Evolutionary conservation across 1,140 invertebrate genomes (phyloP), one percentile per base, ranked within the genome.

Genomic region (Drosophila nikananu): DNA sequence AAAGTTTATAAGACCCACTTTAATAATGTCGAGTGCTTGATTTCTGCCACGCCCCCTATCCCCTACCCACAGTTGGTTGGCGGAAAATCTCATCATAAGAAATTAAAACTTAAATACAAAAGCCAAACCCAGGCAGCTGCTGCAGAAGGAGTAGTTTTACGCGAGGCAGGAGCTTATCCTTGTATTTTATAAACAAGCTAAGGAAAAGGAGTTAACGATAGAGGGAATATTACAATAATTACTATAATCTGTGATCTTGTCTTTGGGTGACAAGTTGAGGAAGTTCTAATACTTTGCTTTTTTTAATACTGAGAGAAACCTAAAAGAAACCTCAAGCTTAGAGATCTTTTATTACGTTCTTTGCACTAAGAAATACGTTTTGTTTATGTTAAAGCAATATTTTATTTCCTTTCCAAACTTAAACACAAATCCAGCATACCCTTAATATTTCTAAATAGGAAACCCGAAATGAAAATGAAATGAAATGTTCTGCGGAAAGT

Each of bases 11-110:
- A 82, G 86, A 90, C 70, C 79, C 81, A 82, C 86, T 90, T 90
- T 90, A 90, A 90, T 90, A 90, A 86, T 86, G 81, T 90, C 81
- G 86, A 90, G 86, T 90, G 81, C 84, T 83, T 81, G 83, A 89
- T 81, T 90, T 84, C 52, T 76, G 62, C 63, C 58, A 77, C 41
- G 32, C 39, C 72, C 48, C 46, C 10, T 32, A n/a, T 10, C 2
- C 23, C 12, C 12, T 23, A 4, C 21, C n/a, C 13, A 27, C 21
- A 7, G 66, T 70, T 27, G 63, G 55, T 64, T 62, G 49, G 57
- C 57, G 52, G 23, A 51, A 66, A 79, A 68, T 66, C 84, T 79
- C 84, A 84, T 89, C 84, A 84, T 67, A 76, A 81, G 84, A 87
- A 87, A 87, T 89, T 84, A 84, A 87, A 89, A 87, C 77, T 89